phyloP scores from a whole-genome alignment of 2,888 invertebrate genomes.

The Chymomyza procnemis region DNA sequence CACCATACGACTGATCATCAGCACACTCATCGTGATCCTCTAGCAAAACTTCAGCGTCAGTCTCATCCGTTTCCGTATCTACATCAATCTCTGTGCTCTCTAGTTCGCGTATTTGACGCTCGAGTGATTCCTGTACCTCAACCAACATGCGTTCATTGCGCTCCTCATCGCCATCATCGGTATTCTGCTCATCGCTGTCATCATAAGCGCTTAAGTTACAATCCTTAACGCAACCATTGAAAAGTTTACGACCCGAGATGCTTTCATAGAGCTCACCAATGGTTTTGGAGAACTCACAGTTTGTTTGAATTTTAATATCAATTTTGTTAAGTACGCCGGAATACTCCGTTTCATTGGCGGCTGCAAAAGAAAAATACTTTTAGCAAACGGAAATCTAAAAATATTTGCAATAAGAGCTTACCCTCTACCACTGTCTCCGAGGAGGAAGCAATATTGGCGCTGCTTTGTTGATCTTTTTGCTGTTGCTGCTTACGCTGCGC shows the following conservation, averaged over 20 bases:
- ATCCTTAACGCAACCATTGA: slow-evolving; percentile 50
- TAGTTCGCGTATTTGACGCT: slow-evolving; percentile 87
- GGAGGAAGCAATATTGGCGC: slow-evolving; percentile 37
- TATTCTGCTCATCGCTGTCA: slow-evolving; percentile 80
- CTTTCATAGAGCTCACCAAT: slow-evolving; percentile 78
- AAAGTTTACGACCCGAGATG: slow-evolving; percentile 54
- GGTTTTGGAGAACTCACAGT: slow-evolving; percentile 78
- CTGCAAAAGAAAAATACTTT: slow-evolving; percentile 6
- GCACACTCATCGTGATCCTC: slow-evolving; percentile 71
- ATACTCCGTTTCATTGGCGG: slow-evolving; percentile 38
- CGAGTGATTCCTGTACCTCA: slow-evolving; percentile 87
- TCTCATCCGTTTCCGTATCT: slow-evolving; percentile 90
- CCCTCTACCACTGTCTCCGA: slow-evolving; percentile 58
- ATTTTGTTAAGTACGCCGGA: slow-evolving; percentile 73
- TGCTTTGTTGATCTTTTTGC: slow-evolving; percentile 47
- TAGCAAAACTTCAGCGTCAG: slow-evolving; percentile 78
- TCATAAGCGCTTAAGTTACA: slow-evolving; percentile 77
- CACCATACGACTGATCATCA: slow-evolving; percentile 57
- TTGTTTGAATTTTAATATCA: slow-evolving; percentile 78
- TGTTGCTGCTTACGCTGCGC: slow-evolving; percentile 60
- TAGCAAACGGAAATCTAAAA: slow-evolving; percentile 1
- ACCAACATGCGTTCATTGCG: slow-evolving; percentile 83
- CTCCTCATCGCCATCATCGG: slow-evolving; percentile 83
- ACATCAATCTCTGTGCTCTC: slow-evolving; percentile 86
- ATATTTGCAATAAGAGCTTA: slow-evolving; percentile 20